Evolutionary conservation across 1,140 invertebrate species (phyloP), one percentile per base, ranked within the genome.

Genomic region (Nebria ingens): DNA sequence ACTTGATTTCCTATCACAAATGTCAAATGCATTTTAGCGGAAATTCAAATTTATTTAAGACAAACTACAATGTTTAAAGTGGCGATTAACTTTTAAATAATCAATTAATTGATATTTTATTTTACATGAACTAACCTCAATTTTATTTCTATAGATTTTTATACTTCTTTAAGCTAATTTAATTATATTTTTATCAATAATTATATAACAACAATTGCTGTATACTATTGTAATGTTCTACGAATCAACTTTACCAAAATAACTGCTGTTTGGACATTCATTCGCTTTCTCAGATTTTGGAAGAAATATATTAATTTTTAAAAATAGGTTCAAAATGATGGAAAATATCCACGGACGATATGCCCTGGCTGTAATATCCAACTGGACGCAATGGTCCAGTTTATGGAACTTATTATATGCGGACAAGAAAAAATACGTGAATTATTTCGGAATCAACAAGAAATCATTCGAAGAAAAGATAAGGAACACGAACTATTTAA

Each of bases 311-410:
- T 34, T 34, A 34, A 29, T 59, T 67, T 29, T 6, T 29, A 29
- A 6, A 6, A 29, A 52, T 58, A 86, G 84, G 73, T 87, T 45
- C 65, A 70, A 56, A 77, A 84, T 69, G 83, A 86, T 76, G 81
- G 80, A 13, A 79, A 81, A 62, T 69, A 82, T 59, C 84, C 84
- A 12, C 72, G 78, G 38, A 83, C 80, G 13, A 84, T 87, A 61
- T 87, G 85, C 66, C 84, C 84, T 2, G 83, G 82, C 17, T 87
- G 85, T 65, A 82, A 83, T 58, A 85, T 86, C 55, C 83, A 86
- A 64, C 61, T 87, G 58, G 82, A 86, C 63, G 76, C 83, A 12
- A 84, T 83, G 21, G 78, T 80, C 49, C 79, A 83, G 62, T 87
- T 87, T 71, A 77, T 87, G 61, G 80, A 84, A 53, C 67, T 85